Conservation (phyloP, 2,797 vertebrate genomes). For the Crypturellus tataupa region DNA sequence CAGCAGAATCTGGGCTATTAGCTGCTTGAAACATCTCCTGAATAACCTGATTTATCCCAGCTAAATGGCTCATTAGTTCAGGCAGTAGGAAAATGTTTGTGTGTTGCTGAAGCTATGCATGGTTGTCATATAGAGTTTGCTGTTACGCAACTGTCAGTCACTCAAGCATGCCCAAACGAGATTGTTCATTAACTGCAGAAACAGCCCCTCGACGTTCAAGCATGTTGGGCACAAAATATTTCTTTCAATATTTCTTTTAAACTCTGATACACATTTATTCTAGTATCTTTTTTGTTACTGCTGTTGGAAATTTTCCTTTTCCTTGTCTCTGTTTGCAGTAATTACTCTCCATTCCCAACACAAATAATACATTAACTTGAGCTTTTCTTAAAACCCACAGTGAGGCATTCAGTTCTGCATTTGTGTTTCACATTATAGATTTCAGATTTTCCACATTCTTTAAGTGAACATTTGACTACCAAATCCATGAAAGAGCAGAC, state of each 20-base stretch:
- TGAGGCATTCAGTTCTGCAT: not conserved
- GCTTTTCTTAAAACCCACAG: not conserved
- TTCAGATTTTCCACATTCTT: not conserved
- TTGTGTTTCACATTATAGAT: not conserved
- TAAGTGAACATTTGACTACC: not conserved
- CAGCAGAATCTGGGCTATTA: constrained; percentile 52
- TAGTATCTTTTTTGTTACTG: not conserved
- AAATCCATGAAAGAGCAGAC: not conserved
- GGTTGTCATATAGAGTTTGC: constrained; percentile 48
- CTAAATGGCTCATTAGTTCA: constrained; percentile 57
- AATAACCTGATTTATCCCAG: constrained; percentile 52
- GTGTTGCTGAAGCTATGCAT: constrained; percentile 28
- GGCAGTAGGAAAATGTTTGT: constrained; percentile 41
- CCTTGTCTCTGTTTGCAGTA: not conserved
- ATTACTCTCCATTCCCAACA: not conserved
- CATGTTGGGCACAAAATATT: not conserved
- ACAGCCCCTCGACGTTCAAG: not conserved
- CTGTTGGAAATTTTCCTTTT: not conserved
- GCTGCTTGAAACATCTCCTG: constrained; percentile 32
- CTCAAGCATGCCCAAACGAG: not conserved
- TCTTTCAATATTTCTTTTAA: not conserved
- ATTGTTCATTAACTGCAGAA: constrained; percentile 37
- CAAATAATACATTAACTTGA: not conserved
- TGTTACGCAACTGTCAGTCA: constrained; percentile 4
- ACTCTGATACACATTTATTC: not conserved